phyloP scores from a whole-genome alignment of 2,888 invertebrate species.

The Philopedon plagiatum region DNA sequence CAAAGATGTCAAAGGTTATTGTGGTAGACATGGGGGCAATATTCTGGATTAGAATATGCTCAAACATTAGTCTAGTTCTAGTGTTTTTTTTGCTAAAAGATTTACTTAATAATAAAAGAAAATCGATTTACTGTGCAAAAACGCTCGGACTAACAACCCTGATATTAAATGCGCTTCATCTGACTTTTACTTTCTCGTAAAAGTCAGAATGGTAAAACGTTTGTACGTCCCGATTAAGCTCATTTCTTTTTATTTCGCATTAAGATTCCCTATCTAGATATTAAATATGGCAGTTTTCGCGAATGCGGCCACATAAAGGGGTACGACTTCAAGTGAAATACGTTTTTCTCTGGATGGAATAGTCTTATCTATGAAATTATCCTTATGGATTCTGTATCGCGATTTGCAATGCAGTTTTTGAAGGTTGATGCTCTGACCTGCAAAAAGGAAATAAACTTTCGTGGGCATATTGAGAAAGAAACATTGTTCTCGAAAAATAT shows the following conservation, averaged over 20 bases:
- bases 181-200: slow-evolving; percentile 6
- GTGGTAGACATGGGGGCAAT: too few species aligned
- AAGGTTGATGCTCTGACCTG: too few species aligned
- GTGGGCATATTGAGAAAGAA: too few species aligned
- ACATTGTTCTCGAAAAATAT: too few species aligned
- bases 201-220: not conserved
- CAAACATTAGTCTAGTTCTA: too few species aligned
- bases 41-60: too few species aligned
- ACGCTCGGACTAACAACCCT: not conserved
- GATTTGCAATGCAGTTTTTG: not conserved
- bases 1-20: too few species aligned
- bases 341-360: not conserved
- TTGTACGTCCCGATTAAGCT: slow-evolving; percentile 6
- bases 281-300: slow-evolving; percentile 2
- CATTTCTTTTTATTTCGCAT: slow-evolving; percentile 23
- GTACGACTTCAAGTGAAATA: not conserved
- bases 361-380: slow-evolving; percentile 3
- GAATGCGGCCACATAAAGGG: not conserved
- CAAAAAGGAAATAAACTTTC: too few species aligned
- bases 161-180: slow-evolving; percentile 18
- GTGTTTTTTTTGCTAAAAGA: too few species aligned
- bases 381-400: not conserved
- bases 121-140: not conserved
- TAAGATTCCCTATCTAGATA: slow-evolving; percentile 23
- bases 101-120: too few species aligned